phyloP scores from a whole-genome alignment of 2,888 invertebrate genomes.

The Drosophila rubida region DNA sequence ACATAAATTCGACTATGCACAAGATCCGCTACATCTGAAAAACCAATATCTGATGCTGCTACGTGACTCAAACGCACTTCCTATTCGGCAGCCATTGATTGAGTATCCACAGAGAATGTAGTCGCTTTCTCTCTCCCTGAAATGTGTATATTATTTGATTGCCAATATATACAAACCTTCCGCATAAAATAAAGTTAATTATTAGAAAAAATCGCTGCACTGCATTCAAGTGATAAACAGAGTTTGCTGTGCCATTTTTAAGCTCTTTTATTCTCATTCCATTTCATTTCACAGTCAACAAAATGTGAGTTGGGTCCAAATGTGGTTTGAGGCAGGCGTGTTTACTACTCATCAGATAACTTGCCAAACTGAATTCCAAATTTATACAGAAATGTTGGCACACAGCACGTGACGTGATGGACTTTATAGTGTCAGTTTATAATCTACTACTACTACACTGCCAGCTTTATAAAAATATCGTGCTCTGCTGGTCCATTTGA shows the following conservation, averaged over 20 bases:
- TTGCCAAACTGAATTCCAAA: conserved; percentile 17
- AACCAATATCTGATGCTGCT: conserved; percentile 11
- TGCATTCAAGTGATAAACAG: background rate
- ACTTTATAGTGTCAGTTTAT: conserved; percentile 22
- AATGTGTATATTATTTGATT: background rate
- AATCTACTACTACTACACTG: conserved; percentile 20
- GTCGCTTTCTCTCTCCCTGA: background rate
- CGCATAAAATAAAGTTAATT: background rate
- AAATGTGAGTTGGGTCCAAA: conserved; percentile 3
- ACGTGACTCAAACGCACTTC: conserved; percentile 11
- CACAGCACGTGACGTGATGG: conserved; percentile 12
- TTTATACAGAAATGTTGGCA: conserved; percentile 2
- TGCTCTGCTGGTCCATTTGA: conserved; percentile 28
- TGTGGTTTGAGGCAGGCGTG: background rate
- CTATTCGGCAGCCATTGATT: background rate
- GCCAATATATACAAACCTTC: conserved; percentile 5
- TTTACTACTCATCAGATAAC: conserved; percentile 13
- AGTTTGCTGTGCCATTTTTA: background rate
- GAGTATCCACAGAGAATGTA: background rate
- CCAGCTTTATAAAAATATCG: conserved; percentile 35
- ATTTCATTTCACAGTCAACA: background rate
- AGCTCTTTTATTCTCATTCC: background rate
- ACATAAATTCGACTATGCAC: conserved; percentile 4
- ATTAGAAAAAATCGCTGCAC: background rate
- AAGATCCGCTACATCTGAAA: conserved; percentile 2